phyloP scores from a whole-genome alignment of 2,797 vertebrate genomes.

The Hapalemur alaotrensis region DNA sequence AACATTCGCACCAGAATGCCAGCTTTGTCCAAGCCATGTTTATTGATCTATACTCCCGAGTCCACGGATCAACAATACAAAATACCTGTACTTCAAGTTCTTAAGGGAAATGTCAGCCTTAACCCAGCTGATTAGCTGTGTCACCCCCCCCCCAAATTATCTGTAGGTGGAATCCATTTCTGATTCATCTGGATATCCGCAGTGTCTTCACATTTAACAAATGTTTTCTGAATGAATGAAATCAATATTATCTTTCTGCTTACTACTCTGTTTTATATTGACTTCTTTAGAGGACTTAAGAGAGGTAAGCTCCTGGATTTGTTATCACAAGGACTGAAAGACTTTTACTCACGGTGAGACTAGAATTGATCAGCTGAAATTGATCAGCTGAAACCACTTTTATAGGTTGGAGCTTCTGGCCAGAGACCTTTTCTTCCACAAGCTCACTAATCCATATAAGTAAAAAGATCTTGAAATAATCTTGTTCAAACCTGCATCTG shows the following conservation, averaged over 20 bases:
- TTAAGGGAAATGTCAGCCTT: neutral
- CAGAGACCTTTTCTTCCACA: neutral
- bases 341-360: neutral
- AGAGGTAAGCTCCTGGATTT: neutral
- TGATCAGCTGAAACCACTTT: neutral
- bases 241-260: neutral
- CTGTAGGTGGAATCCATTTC: neutral
- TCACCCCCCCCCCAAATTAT: neutral
- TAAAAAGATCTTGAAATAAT: slow-evolving; percentile 17
- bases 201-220: neutral
- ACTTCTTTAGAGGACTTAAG: slow-evolving; percentile 28
- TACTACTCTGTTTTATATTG: neutral
- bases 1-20: neutral
- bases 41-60: neutral
- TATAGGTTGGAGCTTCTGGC: neutral
- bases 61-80: neutral
- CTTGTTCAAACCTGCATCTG: neutral
- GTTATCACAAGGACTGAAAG: neutral
- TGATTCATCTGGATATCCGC: neutral
- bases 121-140: neutral
- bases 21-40: neutral
- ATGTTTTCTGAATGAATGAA: neutral
- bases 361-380: neutral
- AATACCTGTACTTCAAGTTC: neutral
- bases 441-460: neutral